Evolutionary conservation across 2,113 vertebrate genomes (phyloP).

Genomic region (Panthera uncia): DNA sequence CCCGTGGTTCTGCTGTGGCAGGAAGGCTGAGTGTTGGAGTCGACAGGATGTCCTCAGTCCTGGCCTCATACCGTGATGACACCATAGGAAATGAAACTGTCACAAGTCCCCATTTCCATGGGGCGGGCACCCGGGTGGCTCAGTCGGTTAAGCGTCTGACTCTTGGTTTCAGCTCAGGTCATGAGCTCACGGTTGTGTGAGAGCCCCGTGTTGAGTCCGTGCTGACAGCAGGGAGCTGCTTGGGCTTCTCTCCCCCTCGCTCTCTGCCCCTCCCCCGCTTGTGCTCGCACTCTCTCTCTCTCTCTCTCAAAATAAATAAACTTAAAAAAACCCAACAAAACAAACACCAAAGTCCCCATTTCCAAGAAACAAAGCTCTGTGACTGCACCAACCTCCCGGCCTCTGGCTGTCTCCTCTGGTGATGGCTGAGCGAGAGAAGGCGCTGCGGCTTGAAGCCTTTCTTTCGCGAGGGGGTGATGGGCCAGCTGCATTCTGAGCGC

Average conservation of each 20-base stretch:
- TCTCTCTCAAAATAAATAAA: no score
- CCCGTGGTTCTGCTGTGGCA: fast-evolving
- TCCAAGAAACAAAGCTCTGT: background rate
- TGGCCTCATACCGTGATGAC: background rate
- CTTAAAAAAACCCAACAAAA: no score
- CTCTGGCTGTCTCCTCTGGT: background rate
- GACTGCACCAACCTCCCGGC: fast-evolving
- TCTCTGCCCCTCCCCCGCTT: no score
- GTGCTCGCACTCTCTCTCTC: no score
- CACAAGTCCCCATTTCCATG: background rate
- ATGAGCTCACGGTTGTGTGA: no score
- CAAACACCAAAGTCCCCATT: background rate
- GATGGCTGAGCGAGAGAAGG: background rate
- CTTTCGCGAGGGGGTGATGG: no score
- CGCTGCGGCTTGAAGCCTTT: background rate
- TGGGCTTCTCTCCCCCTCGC: no score
- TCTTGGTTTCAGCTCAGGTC: no score
- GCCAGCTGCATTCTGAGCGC: background rate
- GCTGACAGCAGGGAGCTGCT: no score
- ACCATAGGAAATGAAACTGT: background rate
- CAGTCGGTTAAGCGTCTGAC: no score
- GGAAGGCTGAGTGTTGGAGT: background rate
- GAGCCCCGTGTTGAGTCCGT: no score
- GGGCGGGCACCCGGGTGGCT: no score
- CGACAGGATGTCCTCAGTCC: background rate